Conservation (phyloP, 2,113 vertebrate genomes). For the Leucopsar rothschildi region DNA sequence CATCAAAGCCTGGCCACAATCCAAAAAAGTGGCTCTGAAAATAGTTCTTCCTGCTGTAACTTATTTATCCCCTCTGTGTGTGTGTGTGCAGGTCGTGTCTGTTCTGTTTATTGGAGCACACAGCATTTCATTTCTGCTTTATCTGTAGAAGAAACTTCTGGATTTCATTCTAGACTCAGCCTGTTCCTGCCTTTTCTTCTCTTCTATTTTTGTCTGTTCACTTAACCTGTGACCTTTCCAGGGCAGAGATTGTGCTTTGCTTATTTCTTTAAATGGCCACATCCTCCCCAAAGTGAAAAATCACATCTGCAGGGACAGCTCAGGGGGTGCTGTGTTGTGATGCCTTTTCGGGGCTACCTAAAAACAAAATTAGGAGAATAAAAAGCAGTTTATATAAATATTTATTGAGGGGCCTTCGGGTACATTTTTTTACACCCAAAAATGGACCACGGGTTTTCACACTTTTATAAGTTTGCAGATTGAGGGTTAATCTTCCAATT, state of each 20-base stretch:
- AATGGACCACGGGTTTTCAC: background rate
- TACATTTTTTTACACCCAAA: background rate
- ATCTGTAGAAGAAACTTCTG: background rate
- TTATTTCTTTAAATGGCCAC: background rate
- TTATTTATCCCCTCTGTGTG: background rate
- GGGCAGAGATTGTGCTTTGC: background rate
- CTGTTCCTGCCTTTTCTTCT: background rate
- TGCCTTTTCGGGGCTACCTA: background rate
- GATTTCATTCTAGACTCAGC: background rate
- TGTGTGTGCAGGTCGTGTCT: background rate
- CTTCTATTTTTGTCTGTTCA: background rate
- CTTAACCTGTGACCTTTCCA: background rate
- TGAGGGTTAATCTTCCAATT: background rate
- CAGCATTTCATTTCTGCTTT: background rate
- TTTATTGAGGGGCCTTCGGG: background rate
- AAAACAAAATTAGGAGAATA: background rate
- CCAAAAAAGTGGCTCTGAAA: background rate
- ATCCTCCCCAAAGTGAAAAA: accelerated
- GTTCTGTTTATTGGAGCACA: background rate
- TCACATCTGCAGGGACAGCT: background rate
- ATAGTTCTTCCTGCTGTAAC: background rate
- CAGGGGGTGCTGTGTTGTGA: background rate
- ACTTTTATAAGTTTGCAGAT: background rate
- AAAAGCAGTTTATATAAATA: background rate
- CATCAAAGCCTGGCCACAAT: background rate